These are phyloP conservation scores for Syngnathoides biaculeatus DNA, from an alignment of 2,113 vertebrate species.

Conservation along the genomic window DNA sequence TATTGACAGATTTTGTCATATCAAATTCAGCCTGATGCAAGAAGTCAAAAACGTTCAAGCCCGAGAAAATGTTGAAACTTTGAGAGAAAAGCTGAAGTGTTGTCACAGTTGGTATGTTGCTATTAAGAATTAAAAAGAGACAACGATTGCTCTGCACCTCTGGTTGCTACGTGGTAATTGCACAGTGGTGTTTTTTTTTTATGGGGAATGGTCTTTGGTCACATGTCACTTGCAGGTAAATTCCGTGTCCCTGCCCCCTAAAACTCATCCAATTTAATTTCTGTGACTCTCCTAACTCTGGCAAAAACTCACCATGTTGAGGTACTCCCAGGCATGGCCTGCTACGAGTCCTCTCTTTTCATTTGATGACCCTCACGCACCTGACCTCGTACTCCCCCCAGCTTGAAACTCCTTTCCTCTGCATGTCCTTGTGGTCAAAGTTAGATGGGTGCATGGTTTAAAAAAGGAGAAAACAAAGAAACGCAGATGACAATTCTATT, in stretches of 20 bases:
- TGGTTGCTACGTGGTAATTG: conserved; percentile 53
- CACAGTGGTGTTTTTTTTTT: conserved; percentile 48
- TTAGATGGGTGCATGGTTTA: conserved; percentile 97
- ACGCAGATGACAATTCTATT: conserved; percentile 91
- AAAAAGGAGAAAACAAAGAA: conserved; percentile 50
- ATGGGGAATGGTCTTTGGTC: conserved; percentile 51
- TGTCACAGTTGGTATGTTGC: conserved; percentile 31
- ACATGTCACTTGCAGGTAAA: conserved; percentile 46
- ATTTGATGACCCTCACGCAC: conserved; percentile 17
- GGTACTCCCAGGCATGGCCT: conserved; percentile 45
- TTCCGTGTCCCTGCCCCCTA: conserved; percentile 27
- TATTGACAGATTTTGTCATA: conserved; percentile 39
- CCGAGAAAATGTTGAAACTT: conserved; percentile 22
- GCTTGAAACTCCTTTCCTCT: conserved; percentile 82
- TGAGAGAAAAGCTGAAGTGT: conserved; percentile 25
- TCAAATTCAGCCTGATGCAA: conserved; percentile 34
- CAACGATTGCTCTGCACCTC: conserved; percentile 32
- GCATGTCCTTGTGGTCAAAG: conserved; percentile 98
- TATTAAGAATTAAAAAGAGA: conserved; percentile 18
- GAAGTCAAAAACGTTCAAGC: conserved; percentile 27
- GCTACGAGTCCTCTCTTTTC: conserved; percentile 44
- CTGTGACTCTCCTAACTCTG: not conserved
- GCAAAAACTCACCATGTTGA: conserved; percentile 24
- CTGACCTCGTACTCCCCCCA: conserved; percentile 9
- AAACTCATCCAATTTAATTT: not conserved